Conservation (phyloP, 2,888 invertebrate species). For the Heterodera filipjevi region DNA sequence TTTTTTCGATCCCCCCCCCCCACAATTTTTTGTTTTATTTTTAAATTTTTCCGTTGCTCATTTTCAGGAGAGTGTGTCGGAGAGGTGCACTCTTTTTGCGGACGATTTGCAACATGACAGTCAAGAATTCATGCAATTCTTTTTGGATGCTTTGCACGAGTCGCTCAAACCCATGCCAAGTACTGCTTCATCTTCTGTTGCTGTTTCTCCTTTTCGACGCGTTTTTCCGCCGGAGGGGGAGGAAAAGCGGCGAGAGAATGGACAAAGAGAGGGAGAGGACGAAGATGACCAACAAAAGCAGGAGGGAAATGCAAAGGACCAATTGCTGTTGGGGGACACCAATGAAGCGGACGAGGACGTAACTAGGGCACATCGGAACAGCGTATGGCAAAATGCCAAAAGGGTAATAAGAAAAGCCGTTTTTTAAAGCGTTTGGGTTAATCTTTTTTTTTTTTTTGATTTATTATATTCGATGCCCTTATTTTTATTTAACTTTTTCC, state of each 20-base stretch:
- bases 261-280: background rate
- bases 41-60: too few relatives aligned
- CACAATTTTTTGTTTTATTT: background rate
- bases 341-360: background rate
- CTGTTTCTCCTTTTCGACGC: background rate
- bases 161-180: constrained; percentile 76
- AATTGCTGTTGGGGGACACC: background rate
- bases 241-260: background rate
- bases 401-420: background rate
- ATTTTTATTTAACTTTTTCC: background rate
- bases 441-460: background rate
- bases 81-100: constrained; percentile 82
- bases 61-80: constrained; percentile 78
- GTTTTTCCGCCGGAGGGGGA: background rate
- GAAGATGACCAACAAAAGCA: background rate
- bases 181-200: background rate
- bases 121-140: constrained; percentile 87
- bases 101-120: constrained; percentile 92
- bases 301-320: background rate
- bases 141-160: constrained; percentile 87
- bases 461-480: background rate
- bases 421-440: too few relatives aligned
- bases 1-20: background rate
- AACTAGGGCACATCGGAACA: background rate
- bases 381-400: background rate